Base-by-base conservation (phyloP, 1,140 invertebrate species). In the Ctenoplectra terminalis region DNA sequence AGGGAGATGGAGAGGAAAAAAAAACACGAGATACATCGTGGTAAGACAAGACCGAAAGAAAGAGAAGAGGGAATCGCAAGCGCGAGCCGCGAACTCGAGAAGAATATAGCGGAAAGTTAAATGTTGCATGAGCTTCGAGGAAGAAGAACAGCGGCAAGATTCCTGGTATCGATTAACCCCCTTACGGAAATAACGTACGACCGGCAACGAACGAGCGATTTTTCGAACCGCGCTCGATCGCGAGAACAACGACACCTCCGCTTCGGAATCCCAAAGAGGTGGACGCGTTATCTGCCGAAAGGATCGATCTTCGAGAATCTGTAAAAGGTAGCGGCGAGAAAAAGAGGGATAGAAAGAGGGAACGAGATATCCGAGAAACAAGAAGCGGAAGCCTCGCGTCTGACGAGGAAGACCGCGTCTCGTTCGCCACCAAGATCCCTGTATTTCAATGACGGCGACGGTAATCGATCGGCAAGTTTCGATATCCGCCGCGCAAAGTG, bases 61-160 rank as follows among this genome's bases (percentile, higher is more conserved):
- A 69, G 52, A 40, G 31, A 46, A 15, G 20, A 26, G 37, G 50
- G 61, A 29, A 58, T 64, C 60, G 74, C 60, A 63, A 66, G 58
- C 72, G 83, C 31, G 71, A 67, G 50, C 78, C 23, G 43, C 40
- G 66, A 64, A 67, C 9, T 23, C 52, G 60, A 54, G 71, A 69
- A 73, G 82, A 76, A 66, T 81, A 73, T 85, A 87, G 74, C 80
- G 80, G 67, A 75, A 89, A 90, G 74, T 82, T 91, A 90, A 91
- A 91, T 90, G 83, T 91, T 90, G 77, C 88, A 91, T 90, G 90
- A 91, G 90, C 77, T 90, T 90, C 89, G 83, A 37, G 74, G 88
- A 90, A 90, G 67, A 85, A 79, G 58, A 79, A 75, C 54, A 81
- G 66, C 67, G 40, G 46, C 37, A 72, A 87, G 85, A 77, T 88